These are phyloP conservation scores for Thinocorus orbignyianus DNA, from an alignment of 2,113 vertebrate species.

Conservation along the genomic window DNA sequence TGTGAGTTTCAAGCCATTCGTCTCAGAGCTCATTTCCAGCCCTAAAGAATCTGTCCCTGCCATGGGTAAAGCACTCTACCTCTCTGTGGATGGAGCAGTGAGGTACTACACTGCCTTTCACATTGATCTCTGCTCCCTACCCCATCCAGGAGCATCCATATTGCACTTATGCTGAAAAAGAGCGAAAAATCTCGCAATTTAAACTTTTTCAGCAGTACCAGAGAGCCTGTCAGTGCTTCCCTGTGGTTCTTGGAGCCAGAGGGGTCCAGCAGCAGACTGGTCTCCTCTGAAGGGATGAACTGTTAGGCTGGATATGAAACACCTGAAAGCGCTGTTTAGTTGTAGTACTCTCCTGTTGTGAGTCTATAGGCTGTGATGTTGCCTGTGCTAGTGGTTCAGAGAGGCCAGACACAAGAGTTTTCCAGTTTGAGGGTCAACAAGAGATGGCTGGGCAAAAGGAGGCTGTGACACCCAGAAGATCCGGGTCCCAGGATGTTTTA, in stretches of 20 bases:
- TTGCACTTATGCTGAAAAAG: neutral
- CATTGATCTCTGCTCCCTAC: fast-evolving
- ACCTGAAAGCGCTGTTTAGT: neutral
- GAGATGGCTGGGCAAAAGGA: neutral
- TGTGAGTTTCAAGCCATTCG: neutral
- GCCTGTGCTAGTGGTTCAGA: neutral
- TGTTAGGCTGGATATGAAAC: neutral
- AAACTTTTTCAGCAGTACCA: neutral
- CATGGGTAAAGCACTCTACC: neutral
- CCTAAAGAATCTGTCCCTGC: neutral
- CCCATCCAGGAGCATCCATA: neutral
- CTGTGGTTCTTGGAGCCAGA: neutral
- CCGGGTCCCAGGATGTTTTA: neutral
- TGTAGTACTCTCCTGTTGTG: neutral
- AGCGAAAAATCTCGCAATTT: neutral
- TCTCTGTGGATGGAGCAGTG: neutral
- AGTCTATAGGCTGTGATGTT: neutral
- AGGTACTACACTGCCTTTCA: neutral
- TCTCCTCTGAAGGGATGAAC: neutral
- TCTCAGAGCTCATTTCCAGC: neutral
- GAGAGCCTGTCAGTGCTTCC: neutral
- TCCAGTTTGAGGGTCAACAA: neutral
- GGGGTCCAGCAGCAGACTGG: neutral
- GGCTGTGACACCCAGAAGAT: neutral
- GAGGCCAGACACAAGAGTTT: neutral